Percentiles rank a stretch among this genome's conserved stretches.
phyloP scores from a whole-genome alignment of 2,113 vertebrate genomes.

The Alouatta palliata region DNA sequence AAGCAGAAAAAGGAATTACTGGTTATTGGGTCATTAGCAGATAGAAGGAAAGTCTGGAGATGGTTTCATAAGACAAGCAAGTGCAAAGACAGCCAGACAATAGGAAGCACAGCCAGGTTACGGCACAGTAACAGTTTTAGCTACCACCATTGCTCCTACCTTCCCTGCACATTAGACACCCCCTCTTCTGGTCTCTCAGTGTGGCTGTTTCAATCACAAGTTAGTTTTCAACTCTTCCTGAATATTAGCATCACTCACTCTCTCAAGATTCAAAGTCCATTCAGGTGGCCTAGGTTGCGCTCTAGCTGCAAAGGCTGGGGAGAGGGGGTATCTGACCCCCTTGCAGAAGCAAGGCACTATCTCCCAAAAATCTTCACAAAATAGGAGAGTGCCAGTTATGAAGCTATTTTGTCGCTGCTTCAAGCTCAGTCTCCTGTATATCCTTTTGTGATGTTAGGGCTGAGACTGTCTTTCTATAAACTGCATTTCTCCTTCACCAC shows the following conservation, averaged over 20 bases:
- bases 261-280: slow-evolving; percentile 30
- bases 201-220: neutral
- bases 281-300: neutral
- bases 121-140: neutral
- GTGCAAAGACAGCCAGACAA: neutral
- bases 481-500: slow-evolving; percentile 20
- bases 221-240: slow-evolving; percentile 19
- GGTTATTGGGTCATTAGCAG: neutral
- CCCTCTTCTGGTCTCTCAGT: neutral
- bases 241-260: neutral
- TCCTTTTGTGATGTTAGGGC: neutral
- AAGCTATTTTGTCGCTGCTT: neutral
- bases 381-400: neutral
- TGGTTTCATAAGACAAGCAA: neutral
- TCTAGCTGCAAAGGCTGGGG: neutral
- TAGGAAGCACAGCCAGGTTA: neutral
- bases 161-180: neutral
- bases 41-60: neutral
- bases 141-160: neutral
- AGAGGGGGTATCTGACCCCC: neutral
- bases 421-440: neutral
- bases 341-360: neutral
- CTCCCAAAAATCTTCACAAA: neutral
- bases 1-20: slow-evolving; percentile 22
- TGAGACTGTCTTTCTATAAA: neutral